Percentiles rank a stretch among this genome's conserved stretches.
These are phyloP conservation scores for Pomatorhinus ruficollis DNA, from an alignment of 2,113 vertebrate genomes.

Conservation along the genomic window DNA sequence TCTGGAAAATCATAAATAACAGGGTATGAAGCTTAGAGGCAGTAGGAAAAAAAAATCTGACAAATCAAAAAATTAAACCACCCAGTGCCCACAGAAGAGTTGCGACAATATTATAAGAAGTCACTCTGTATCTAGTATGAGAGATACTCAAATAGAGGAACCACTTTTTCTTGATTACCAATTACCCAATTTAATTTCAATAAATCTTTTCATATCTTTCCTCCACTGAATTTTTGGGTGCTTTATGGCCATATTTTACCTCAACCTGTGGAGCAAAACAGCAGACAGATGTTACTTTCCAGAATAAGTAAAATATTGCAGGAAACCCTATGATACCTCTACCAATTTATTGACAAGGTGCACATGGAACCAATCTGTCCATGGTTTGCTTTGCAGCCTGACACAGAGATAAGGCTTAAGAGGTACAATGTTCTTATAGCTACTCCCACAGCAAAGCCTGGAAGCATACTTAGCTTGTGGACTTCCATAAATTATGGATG, in stretches of 20 bases:
- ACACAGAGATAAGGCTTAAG: not conserved
- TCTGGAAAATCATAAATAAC: not conserved
- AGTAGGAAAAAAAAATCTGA: not conserved
- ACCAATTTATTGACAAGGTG: not conserved
- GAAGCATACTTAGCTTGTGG: not conserved
- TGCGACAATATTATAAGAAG: not conserved
- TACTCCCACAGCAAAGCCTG: not conserved
- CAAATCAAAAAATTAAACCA: not conserved
- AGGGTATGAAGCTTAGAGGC: not conserved
- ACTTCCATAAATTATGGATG: not conserved
- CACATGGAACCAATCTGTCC: not conserved
- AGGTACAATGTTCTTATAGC: not conserved
- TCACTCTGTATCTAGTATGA: not conserved
- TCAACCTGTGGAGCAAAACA: not conserved
- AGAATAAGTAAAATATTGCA: not conserved
- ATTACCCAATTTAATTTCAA: not conserved
- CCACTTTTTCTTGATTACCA: not conserved
- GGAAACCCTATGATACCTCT: not conserved
- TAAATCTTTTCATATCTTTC: not conserved
- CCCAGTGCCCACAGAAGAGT: not conserved
- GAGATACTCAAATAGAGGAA: not conserved
- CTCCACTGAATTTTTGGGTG: not conserved
- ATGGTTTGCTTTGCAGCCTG: not conserved
- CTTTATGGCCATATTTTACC: not conserved
- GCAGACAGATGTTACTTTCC: not conserved